These are phyloP conservation scores for Tipula helvola DNA, from an alignment of 2,888 invertebrate species.

Conservation along the genomic window DNA sequence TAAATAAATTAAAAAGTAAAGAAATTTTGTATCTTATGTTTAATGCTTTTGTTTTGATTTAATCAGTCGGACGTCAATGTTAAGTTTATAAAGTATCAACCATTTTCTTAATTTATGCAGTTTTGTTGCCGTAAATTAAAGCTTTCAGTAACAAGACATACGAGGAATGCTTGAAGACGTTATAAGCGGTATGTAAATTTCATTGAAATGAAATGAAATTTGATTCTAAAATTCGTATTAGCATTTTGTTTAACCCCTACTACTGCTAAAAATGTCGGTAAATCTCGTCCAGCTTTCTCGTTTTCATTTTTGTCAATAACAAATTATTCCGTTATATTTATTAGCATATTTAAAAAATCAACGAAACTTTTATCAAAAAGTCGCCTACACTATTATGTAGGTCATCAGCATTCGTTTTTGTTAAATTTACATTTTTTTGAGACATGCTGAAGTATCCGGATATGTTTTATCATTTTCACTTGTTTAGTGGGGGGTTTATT, in stretches of 20 bases:
- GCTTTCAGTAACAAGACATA: no score
- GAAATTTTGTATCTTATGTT: not conserved
- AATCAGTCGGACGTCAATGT: not conserved
- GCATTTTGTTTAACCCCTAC: no score
- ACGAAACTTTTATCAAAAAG: not conserved
- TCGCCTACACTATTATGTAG: not conserved
- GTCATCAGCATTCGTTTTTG: not conserved
- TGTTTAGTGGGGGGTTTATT: no score
- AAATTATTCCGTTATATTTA: not conserved
- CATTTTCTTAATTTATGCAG: not conserved
- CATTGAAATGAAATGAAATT: not conserved
- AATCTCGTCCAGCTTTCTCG: not conserved
- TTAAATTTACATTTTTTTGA: no score
- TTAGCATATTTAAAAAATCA: not conserved
- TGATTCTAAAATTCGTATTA: not conserved
- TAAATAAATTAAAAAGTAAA: not conserved
- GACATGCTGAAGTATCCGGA: no score
- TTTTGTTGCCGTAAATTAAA: not conserved
- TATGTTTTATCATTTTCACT: no score
- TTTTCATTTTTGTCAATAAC: not conserved
- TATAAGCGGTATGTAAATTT: not conserved
- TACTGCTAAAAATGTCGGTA: not conserved
- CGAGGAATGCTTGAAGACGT: no score
- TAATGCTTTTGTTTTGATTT: not conserved
- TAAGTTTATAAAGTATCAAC: not conserved